Evolutionary conservation across 2,113 vertebrate species (phyloP).

Genomic region (Pterocles orientalis): DNA sequence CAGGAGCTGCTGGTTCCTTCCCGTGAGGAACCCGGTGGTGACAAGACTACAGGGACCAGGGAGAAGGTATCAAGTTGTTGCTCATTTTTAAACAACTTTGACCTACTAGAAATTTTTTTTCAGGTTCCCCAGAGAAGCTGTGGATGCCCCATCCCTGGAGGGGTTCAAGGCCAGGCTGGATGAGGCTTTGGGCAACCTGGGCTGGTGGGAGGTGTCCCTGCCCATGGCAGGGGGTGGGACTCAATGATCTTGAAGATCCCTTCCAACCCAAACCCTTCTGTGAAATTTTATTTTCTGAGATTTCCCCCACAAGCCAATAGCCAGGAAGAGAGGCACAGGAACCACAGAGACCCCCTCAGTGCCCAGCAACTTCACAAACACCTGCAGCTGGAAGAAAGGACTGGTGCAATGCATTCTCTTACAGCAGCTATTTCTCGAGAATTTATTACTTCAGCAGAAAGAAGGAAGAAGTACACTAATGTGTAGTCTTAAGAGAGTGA

Average conservation of each 20-base stretch:
- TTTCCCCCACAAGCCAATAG: background rate
- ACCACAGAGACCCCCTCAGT: no score
- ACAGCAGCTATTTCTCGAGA: background rate
- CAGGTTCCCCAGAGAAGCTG: no score
- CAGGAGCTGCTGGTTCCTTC: no score
- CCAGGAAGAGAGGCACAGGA: background rate
- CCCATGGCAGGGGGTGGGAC: no score
- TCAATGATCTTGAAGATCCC: no score
- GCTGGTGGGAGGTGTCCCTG: no score
- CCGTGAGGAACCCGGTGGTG: rapidly evolving
- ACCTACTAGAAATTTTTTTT: background rate
- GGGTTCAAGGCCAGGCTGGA: no score
- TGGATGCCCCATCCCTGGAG: no score
- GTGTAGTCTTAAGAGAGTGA: rapidly evolving
- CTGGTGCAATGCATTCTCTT: no score
- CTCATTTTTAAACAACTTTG: background rate
- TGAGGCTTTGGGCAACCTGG: no score
- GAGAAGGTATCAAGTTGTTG: background rate
- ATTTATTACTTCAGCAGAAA: background rate
- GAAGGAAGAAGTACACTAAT: background rate
- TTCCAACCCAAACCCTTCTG: no score
- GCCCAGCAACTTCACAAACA: background rate
- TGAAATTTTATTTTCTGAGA: no score
- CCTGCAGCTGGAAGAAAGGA: background rate
- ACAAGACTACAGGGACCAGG: background rate